Evolutionary conservation across 2,888 invertebrate genomes (phyloP).

Genomic region (Halictus quadricinctus): DNA sequence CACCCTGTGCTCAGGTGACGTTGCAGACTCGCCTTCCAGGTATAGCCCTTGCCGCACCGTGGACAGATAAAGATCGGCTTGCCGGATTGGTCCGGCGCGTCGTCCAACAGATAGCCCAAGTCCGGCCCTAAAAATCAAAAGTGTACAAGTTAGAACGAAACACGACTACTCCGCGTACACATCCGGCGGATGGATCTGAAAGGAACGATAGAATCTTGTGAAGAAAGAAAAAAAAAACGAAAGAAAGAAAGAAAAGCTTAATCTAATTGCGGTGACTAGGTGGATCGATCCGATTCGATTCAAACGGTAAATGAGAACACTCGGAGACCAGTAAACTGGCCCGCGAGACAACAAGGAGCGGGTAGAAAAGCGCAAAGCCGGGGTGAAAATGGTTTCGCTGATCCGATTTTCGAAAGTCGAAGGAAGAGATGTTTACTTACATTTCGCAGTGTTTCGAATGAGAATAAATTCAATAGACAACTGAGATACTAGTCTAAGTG

Average conservation of each 20-base stretch:
- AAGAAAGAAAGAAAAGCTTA: not conserved
- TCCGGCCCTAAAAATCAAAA: conserved; percentile 64
- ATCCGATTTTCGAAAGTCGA: not conserved
- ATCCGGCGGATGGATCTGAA: not conserved
- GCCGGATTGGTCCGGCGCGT: conserved; percentile 37
- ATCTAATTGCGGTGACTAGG: not conserved
- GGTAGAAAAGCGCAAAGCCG: not conserved
- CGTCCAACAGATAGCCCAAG: conserved; percentile 40
- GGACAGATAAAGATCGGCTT: conserved; percentile 71
- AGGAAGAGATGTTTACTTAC: not conserved
- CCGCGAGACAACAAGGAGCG: not conserved
- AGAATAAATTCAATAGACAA: conserved; percentile 2
- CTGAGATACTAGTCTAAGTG: not conserved
- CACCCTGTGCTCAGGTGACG: conserved; percentile 82
- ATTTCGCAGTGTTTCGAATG: not conserved
- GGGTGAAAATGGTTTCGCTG: not conserved
- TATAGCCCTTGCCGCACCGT: conserved; percentile 80
- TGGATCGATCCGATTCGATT: not conserved
- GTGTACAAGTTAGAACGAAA: conserved; percentile 44
- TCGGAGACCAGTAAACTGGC: not conserved
- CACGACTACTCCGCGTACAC: no score
- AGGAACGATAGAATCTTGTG: not conserved
- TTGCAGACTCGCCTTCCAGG: conserved; percentile 77
- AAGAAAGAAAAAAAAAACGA: no score
- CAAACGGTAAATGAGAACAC: not conserved